Evolutionary conservation across 2,797 vertebrate genomes (phyloP).

Genomic region (Dicrostonyx torquatus): DNA sequence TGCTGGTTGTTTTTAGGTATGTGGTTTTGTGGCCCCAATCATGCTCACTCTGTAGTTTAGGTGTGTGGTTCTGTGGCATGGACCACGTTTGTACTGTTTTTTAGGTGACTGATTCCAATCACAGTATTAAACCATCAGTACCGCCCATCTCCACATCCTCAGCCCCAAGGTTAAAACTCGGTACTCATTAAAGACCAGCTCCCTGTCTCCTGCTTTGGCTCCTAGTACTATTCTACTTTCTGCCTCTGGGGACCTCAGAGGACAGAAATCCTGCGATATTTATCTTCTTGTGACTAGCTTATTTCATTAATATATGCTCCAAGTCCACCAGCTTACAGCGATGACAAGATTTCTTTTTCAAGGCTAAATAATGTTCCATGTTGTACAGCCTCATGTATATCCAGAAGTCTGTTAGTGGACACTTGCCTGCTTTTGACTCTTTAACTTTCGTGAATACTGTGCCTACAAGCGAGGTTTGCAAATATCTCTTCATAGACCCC

Average conservation of each 20-base stretch:
- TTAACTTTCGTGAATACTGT: not conserved
- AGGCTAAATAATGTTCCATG: not conserved
- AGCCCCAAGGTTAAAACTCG: no score
- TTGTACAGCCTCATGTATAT: no score
- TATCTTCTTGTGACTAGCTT: not conserved
- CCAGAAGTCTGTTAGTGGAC: not conserved
- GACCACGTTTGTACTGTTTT: not conserved
- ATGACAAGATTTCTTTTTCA: not conserved
- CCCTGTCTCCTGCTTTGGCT: not conserved
- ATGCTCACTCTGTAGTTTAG: no score
- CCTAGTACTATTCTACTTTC: not conserved
- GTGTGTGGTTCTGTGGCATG: not conserved
- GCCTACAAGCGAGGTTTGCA: not conserved
- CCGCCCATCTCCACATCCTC: accelerated
- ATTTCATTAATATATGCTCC: not conserved
- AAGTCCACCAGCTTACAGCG: not conserved
- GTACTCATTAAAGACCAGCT: accelerated
- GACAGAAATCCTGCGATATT: accelerated
- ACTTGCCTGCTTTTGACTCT: not conserved
- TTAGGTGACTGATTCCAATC: not conserved
- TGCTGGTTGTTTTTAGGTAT: not conserved
- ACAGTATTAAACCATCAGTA: accelerated
- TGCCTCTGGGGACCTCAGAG: accelerated
- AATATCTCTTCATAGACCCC: not conserved
- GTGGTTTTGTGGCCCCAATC: not conserved